These are phyloP conservation scores for human DNA, from an alignment of 2,113 vertebrate genomes.

Conservation along the genomic window GRCh38 chr7:102609001-102609500, in stretches of 20 bases:
- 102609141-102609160: background rate
- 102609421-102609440: conserved; percentile 92
- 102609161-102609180: too few relatives aligned
- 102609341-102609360: conserved; percentile 93
- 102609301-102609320: background rate
- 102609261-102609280: background rate
- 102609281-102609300: background rate
- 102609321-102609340: conserved; percentile 57
- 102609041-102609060: background rate
- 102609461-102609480: conserved; percentile 4
- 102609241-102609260: background rate
- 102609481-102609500: background rate
- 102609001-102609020: accelerated
- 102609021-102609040: background rate
- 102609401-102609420: conserved; percentile 94
- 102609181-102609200: background rate
- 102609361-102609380: conserved; percentile 89
- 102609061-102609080: background rate
- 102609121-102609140: accelerated
- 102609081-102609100: background rate
- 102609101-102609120: background rate
- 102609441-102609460: conserved; percentile 90
- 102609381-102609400: conserved; percentile 88
- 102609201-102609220: background rate
- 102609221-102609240: background rate